Conservation (phyloP, 2,797 vertebrate genomes). For the Neopelma chrysocephalum region DNA sequence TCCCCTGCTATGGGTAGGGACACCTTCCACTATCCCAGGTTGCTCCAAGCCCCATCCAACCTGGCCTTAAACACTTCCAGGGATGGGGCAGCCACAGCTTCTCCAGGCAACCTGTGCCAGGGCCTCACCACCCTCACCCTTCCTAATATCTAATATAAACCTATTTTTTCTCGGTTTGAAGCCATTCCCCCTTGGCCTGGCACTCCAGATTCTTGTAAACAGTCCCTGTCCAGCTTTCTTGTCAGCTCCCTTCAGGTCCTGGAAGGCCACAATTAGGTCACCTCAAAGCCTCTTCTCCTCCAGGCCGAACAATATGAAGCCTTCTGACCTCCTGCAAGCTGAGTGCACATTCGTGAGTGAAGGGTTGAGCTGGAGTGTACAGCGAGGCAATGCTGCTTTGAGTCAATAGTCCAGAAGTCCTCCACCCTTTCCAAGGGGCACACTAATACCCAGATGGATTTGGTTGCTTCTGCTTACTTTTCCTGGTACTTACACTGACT, state of each 20-base stretch:
- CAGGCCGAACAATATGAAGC: not conserved
- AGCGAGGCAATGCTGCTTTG: fast-evolving
- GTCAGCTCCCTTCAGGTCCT: not conserved
- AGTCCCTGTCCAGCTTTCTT: not conserved
- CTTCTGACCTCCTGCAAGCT: too few relatives aligned
- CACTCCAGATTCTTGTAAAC: not conserved
- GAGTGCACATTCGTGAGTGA: not conserved
- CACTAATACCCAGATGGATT: not conserved
- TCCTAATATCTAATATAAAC: not conserved
- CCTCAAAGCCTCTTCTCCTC: not conserved
- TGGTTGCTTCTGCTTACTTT: not conserved
- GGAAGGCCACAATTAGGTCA: not conserved
- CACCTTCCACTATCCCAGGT: not conserved
- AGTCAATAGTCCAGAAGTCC: not conserved
- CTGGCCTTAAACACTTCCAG: not conserved
- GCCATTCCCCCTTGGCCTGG: not conserved
- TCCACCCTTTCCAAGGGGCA: not conserved
- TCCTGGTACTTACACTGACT: not conserved
- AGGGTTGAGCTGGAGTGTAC: not conserved
- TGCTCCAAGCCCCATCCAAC: not conserved
- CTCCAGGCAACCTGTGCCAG: not conserved
- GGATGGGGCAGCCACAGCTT: not conserved
- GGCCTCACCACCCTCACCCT: not conserved
- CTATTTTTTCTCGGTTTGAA: not conserved
- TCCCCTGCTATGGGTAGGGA: not conserved